Evolutionary conservation across 1,140 invertebrate species (phyloP).

Genomic region (Cheumatopsyche charites): DNA sequence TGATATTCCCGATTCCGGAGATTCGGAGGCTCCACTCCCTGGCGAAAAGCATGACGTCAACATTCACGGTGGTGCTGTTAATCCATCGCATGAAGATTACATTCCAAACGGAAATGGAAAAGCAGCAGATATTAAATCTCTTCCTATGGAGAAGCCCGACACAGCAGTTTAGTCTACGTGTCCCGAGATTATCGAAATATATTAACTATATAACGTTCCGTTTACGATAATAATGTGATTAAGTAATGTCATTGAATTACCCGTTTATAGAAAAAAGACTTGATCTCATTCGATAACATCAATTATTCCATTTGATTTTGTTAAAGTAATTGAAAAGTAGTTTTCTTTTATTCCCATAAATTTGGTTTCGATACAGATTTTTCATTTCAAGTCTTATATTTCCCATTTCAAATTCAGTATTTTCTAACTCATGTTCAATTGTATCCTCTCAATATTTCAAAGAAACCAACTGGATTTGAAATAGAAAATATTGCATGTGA

Average conservation of each 20-base stretch:
- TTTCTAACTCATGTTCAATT: too few relatives aligned
- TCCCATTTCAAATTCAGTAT: too few relatives aligned
- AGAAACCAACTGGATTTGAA: too few relatives aligned
- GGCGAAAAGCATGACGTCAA: constrained; percentile 55
- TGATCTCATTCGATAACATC: constrained; percentile 1
- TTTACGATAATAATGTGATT: not conserved
- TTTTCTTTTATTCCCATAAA: not conserved
- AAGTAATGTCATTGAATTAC: constrained; percentile 2
- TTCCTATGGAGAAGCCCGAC: constrained; percentile 61
- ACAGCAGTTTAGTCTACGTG: constrained; percentile 60
- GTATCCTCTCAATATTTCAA: too few relatives aligned
- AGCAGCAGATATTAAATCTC: constrained; percentile 53
- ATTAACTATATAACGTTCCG: too few relatives aligned
- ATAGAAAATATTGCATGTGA: too few relatives aligned
- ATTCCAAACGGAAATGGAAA: constrained; percentile 64
- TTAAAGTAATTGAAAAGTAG: too few relatives aligned
- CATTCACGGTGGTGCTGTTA: constrained; percentile 61
- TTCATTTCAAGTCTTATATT: too few relatives aligned
- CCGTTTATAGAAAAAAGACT: not conserved
- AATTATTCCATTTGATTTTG: not conserved
- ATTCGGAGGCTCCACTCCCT: constrained; percentile 59
- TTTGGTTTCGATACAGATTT: too few relatives aligned
- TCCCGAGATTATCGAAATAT: constrained; percentile 9
- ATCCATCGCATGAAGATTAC: constrained; percentile 63
- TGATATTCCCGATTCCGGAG: constrained; percentile 62